phyloP scores from a whole-genome alignment of 2,113 vertebrate species.

The Seriola quinqueradiata region DNA sequence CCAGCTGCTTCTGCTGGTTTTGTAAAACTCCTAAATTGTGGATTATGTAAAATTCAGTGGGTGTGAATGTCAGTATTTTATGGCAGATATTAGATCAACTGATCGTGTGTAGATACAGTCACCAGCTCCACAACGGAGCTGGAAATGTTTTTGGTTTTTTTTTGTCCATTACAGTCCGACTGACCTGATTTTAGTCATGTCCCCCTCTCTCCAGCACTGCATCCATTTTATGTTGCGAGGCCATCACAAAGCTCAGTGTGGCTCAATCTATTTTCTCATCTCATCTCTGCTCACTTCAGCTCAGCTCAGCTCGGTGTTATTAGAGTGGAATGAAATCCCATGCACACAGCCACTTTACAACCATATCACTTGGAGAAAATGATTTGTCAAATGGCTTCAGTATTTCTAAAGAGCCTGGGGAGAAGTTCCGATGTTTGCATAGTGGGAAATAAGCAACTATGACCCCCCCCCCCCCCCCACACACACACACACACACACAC shows the following conservation, averaged over 20 bases:
- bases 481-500: too few relatives aligned
- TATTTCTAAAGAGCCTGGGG: conserved; percentile 61
- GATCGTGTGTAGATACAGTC: not conserved
- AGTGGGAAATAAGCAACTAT: conserved; percentile 59
- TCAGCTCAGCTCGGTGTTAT: conserved; percentile 58
- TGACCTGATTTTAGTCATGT: conserved; percentile 11
- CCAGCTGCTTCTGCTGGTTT: not conserved
- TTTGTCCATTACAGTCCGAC: not conserved
- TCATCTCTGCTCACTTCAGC: conserved; percentile 46
- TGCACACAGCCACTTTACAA: conserved; percentile 66
- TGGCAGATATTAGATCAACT: not conserved
- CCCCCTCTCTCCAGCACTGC: not conserved
- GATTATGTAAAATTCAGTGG: not conserved
- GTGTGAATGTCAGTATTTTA: not conserved
- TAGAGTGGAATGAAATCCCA: conserved; percentile 65
- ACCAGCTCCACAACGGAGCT: not conserved
- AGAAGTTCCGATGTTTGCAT: conserved; percentile 59
- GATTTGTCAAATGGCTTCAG: conserved; percentile 61
- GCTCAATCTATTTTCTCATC: conserved; percentile 69
- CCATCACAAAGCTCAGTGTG: conserved; percentile 36
- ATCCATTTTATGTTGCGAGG: conserved; percentile 39
- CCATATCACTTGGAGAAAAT: conserved; percentile 64
- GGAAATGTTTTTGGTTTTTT: not conserved
- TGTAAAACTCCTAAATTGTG: not conserved
- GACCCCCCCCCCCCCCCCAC: not conserved